Conservation (phyloP, 1,140 invertebrate genomes). For the Araneus ventricosus region DNA sequence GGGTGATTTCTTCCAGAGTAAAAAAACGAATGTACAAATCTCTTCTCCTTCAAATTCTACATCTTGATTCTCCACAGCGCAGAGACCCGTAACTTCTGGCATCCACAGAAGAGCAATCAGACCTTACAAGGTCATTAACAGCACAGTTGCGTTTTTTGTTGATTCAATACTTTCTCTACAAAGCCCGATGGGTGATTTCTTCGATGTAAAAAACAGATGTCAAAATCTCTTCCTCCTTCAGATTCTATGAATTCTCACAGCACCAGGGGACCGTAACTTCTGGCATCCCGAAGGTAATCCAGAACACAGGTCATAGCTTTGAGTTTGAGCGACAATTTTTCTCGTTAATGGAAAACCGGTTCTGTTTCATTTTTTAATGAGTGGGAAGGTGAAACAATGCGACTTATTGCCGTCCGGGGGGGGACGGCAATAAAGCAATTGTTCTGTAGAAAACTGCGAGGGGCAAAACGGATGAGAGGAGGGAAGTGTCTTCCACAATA, state of each 20-base stretch:
- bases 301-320: background rate
- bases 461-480: background rate
- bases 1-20: too few species aligned
- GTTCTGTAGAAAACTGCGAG: background rate
- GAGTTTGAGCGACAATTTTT: background rate
- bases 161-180: too few species aligned
- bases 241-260: background rate
- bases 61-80: too few species aligned
- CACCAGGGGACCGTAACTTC: too few species aligned
- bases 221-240: background rate
- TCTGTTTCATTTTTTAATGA: slow-evolving; percentile 22
- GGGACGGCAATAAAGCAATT: slow-evolving; percentile 37
- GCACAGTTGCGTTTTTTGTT: too few species aligned
- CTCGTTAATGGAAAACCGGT: background rate
- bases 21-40: too few species aligned
- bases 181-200: too few species aligned
- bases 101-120: too few species aligned
- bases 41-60: too few species aligned
- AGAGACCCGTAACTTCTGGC: too few species aligned
- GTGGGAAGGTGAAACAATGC: slow-evolving; percentile 36
- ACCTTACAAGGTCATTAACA: too few species aligned
- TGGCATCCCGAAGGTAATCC: background rate
- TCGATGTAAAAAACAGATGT: too few species aligned
- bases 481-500: background rate
- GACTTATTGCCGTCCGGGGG: slow-evolving; percentile 41